Base-by-base conservation (phyloP, 2,113 vertebrate genomes). In the Toxotes jaculatrix region DNA sequence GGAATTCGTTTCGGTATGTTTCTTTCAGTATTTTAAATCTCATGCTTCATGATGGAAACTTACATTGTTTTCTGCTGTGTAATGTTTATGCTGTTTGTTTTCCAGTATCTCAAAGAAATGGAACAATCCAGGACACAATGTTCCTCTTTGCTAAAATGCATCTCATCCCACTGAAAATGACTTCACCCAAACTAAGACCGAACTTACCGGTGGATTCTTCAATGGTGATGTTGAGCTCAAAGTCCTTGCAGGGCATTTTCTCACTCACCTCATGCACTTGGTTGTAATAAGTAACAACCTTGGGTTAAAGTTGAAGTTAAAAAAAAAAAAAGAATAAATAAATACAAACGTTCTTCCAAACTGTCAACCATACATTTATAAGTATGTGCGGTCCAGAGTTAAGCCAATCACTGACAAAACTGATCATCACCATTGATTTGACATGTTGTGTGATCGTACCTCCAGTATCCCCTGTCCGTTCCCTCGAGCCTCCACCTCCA, bases 381-480 rank as follows among this genome's bases (percentile, higher is more conserved):
- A 36, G 3, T 6, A 3, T 36, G 36, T 36, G 36, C 3, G 36
- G 36, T 36, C 36, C 36, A 36, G 36, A 5, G 36, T 38, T 38
- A 7, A 38, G 36, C 36, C 36, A 38, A 38, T 7, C 36, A 38
- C 7, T 4, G 3, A 38, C 36, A 6, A 19, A 36, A 71, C 27
- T 27, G 27, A 27, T 27, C 27, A 27, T 27, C 27, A 27, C 27
- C 27, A 27, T 27, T 27, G 27, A 27, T 27, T 27, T 27, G 27
- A 27, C 27, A 27, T 27, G 56, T 32, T 23, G n/a, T 8, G 19
- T 31, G 4, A 31, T 31, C 10, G 3, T 72, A 97, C 96, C 0
- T 97, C 96, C 74, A 97, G 83, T 0, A 96, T 95, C 59, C 96
- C 96, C 72, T 94, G 86, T 40, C 96, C 97, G 0, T 70, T 90